Base-by-base conservation (phyloP, 2,888 invertebrate genomes). In the Taenaris catops region DNA sequence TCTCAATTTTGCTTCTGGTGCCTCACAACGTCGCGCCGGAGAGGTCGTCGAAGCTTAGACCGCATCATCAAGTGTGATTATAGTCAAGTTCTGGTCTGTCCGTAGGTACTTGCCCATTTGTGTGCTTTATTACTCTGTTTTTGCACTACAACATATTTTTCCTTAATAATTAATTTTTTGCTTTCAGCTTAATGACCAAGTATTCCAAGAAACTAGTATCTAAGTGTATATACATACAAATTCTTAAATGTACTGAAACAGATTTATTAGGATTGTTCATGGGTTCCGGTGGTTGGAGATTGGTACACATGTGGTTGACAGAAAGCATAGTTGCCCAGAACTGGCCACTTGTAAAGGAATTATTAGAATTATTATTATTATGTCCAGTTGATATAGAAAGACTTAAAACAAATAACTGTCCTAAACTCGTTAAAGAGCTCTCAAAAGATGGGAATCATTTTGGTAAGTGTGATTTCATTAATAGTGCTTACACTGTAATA, bases 121-220 rank as follows among this genome's bases (percentile, higher is more conserved):
- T n/a, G n/a, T n/a, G n/a, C n/a, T n/a, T n/a, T n/a, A n/a, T n/a
- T n/a, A n/a, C n/a, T n/a, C n/a, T n/a, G n/a, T n/a, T n/a, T n/a
- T n/a, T n/a, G n/a, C n/a, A n/a, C n/a, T n/a, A n/a, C n/a, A n/a
- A n/a, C n/a, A n/a, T n/a, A n/a, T n/a, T n/a, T n/a, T n/a, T n/a
- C n/a, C n/a, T n/a, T n/a, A n/a, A n/a, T n/a, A n/a, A n/a, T n/a
- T n/a, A n/a, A n/a, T 31, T 38, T 25, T 45, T 64, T 53, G 57
- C 53, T 91, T 91, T 54, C 88, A 97, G 96, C 70, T 91, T 98
- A 64, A 98, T 98, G 97, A 94, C 94, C 25, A 96, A 97, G 74
- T 96, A 95, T 87, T 97, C 97, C 1, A 96, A 95, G 72, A 98
- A 97, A 76, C 88, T 98, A 51, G 97, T 98, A 34, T 96, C 96